Conservation (phyloP, 2,797 vertebrate species). For the Fratercula arctica region DNA sequence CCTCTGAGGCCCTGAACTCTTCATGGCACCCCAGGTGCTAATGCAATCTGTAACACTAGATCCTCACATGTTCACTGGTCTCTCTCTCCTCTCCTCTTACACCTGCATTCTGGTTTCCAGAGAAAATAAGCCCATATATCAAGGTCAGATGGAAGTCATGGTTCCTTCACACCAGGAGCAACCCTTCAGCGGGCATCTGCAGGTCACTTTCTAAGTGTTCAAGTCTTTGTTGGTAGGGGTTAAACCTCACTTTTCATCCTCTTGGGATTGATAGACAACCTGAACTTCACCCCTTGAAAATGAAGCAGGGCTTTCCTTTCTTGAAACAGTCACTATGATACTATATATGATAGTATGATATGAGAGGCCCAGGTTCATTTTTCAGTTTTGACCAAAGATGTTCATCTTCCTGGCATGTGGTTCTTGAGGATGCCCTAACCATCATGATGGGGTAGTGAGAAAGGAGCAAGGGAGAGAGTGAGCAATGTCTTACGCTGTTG, state of each 20-base stretch:
- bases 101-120: neutral
- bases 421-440: neutral
- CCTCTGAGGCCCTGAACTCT: neutral
- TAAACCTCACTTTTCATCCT: neutral
- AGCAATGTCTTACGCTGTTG: neutral
- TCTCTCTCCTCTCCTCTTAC: neutral
- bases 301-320: neutral
- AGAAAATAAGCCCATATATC: neutral
- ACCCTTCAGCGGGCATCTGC: neutral
- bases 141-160: neutral
- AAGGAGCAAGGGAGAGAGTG: neutral
- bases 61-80: neutral
- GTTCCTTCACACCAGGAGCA: neutral
- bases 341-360: neutral
- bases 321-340: neutral
- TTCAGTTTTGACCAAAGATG: neutral
- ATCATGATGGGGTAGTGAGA: neutral
- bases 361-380: neutral
- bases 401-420: neutral
- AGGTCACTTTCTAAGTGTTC: neutral
- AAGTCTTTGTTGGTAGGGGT: neutral
- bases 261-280: neutral
- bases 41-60: neutral
- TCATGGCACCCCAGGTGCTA: neutral
- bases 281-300: neutral